Percentiles rank a stretch among this genome's conserved stretches.
Evolutionary conservation across 2,888 invertebrate species (phyloP).

Genomic region (Meteorus cinctellus): DNA sequence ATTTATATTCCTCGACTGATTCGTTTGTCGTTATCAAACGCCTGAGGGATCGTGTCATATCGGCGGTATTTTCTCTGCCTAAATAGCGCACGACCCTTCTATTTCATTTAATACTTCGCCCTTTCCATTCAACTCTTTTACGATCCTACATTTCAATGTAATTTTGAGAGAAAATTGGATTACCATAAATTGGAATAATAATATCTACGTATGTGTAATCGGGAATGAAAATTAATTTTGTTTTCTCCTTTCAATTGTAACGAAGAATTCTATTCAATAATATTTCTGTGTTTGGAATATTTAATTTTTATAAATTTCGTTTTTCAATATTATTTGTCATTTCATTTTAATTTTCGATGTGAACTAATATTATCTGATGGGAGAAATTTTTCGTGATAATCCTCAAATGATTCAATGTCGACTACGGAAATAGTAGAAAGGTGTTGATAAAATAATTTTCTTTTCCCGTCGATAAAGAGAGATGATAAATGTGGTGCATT

Average conservation of each 20-base stretch:
- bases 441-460: background rate
- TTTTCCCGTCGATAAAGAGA: background rate
- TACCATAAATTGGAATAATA: slow-evolving; percentile 7
- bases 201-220: background rate
- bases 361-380: no score
- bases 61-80: slow-evolving; percentile 11
- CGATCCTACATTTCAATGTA: slow-evolving; percentile 20
- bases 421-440: background rate
- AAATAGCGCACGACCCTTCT: slow-evolving; percentile 2
- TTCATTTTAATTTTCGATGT: background rate
- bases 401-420: background rate
- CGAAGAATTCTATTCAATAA: background rate
- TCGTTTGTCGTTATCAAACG: slow-evolving; percentile 45
- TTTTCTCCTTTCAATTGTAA: no score
- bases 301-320: background rate
- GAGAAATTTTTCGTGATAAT: background rate
- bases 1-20: slow-evolving; percentile 46
- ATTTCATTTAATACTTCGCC: slow-evolving; percentile 32
- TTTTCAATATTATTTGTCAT: background rate
- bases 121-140: slow-evolving; percentile 34
- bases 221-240: background rate
- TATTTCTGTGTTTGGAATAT: background rate
- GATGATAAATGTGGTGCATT: background rate
- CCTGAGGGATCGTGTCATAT: slow-evolving; percentile 37
- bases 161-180: slow-evolving; percentile 12